Evolutionary conservation across 2,888 invertebrate genomes (phyloP).

Genomic region (Epinotia ramella): DNA sequence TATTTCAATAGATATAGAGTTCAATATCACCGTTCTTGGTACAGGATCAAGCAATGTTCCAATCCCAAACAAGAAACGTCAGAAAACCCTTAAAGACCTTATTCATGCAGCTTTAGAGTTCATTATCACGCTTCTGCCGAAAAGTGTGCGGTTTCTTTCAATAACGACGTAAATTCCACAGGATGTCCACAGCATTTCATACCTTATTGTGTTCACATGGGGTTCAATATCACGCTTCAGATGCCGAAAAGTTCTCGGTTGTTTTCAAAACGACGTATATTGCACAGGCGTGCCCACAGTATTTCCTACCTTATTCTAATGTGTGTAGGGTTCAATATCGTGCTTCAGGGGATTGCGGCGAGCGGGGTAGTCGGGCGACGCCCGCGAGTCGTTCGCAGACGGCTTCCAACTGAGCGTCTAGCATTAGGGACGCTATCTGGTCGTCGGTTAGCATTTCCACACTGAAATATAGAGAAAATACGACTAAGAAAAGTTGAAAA

Average conservation of each 20-base stretch:
- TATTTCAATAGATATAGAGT: neutral
- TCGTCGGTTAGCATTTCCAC: constrained; percentile 92
- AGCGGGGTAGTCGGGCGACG: constrained; percentile 59
- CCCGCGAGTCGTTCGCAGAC: constrained; percentile 88
- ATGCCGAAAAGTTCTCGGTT: constrained; percentile 1
- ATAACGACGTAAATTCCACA: neutral
- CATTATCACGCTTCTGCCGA: too few relatives aligned
- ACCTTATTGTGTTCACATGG: neutral
- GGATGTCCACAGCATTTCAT: neutral
- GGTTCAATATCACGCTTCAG: neutral
- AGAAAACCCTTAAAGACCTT: neutral
- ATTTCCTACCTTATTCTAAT: neutral
- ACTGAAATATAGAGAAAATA: constrained; percentile 72
- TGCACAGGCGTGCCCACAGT: neutral
- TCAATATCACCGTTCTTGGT: constrained; percentile 51
- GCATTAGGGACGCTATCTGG: constrained; percentile 90
- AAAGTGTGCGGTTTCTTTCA: too few relatives aligned
- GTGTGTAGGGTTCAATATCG: constrained; percentile 51
- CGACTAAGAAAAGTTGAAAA: too few relatives aligned
- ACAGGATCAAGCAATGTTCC: too few relatives aligned
- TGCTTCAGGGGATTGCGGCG: constrained; percentile 59
- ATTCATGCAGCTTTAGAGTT: neutral
- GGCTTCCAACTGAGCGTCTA: constrained; percentile 89
- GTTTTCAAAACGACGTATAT: neutral
- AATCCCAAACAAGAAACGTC: neutral